A percentile compares a stretch with the other conserved stretches of the same genome.
These are phyloP conservation scores for Conchocele bisecta DNA, from an alignment of 2,888 invertebrate genomes.

Conservation along the genomic window DNA sequence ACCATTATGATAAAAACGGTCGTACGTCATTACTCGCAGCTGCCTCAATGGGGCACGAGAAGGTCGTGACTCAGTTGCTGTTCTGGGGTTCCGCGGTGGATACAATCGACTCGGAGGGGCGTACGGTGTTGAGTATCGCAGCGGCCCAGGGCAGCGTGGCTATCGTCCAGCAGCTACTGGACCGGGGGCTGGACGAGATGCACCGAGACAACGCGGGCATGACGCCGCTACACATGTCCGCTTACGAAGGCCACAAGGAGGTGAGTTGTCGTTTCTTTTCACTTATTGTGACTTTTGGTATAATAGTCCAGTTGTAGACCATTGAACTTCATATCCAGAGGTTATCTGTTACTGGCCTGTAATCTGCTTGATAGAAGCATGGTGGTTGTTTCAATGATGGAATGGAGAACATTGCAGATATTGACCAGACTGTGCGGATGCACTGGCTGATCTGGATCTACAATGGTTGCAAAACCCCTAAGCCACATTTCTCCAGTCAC, in stretches of 20 bases:
- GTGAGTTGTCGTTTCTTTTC: conserved; percentile 85
- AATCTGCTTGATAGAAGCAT: too few relatives aligned
- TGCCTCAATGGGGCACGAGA: conserved; percentile 95
- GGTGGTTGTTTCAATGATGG: too few relatives aligned
- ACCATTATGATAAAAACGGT: conserved; percentile 88
- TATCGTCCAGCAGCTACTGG: conserved; percentile 92
- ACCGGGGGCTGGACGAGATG: conserved; percentile 87
- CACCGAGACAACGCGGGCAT: conserved; percentile 95
- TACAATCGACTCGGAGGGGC: conserved; percentile 95
- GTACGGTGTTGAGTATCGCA: conserved; percentile 88
- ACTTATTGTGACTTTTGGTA: not conserved
- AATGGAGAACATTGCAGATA: too few relatives aligned
- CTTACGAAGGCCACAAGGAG: conserved; percentile 95
- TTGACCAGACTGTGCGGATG: too few relatives aligned
- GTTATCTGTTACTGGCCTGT: too few relatives aligned
- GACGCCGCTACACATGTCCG: conserved; percentile 98
- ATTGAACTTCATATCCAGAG: too few relatives aligned
- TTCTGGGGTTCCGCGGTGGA: conserved; percentile 99
- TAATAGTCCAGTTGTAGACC: too few relatives aligned
- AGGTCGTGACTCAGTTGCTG: conserved; percentile 91
- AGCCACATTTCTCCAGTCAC: too few relatives aligned
- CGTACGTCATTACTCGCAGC: conserved; percentile 85
- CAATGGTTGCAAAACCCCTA: too few relatives aligned
- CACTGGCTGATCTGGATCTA: too few relatives aligned
- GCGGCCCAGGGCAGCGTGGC: conserved; percentile 86